Conservation (phyloP, 1,140 invertebrate species). For the Arion vulgaris region DNA sequence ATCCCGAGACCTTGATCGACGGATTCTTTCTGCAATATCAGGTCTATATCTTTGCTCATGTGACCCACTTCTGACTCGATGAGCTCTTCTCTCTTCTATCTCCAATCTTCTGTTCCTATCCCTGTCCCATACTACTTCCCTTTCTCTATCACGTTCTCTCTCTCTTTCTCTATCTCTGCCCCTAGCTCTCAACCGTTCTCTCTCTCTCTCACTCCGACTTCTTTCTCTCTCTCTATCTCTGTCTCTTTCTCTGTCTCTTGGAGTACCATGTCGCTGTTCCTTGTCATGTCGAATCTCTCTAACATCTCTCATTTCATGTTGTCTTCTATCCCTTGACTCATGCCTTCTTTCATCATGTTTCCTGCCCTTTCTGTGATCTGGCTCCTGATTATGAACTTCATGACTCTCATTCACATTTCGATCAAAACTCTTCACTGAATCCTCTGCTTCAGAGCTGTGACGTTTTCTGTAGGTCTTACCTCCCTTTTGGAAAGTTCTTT, state of each 20-base stretch:
- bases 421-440: conserved; percentile 30
- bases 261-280: conserved; percentile 30
- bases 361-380: conserved; percentile 29
- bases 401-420: neutral
- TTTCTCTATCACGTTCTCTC: conserved; percentile 17
- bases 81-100: neutral
- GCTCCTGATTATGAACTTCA: conserved; percentile 12
- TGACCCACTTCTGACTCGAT: neutral
- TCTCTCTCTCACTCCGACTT: conserved; percentile 17
- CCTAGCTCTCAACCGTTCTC: conserved; percentile 14
- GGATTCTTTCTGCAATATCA: conserved; percentile 5
- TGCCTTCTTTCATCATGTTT: conserved; percentile 37
- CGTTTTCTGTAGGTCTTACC: conserved; percentile 31
- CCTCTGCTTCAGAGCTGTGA: conserved; percentile 29
- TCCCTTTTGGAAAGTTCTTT: conserved; percentile 15
- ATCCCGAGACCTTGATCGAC: conserved; percentile 30
- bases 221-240: conserved; percentile 15
- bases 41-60: conserved; percentile 9
- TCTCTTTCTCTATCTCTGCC: conserved; percentile 12
- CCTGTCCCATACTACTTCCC: neutral
- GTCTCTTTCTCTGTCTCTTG: conserved; percentile 29
- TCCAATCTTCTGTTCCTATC: neutral
- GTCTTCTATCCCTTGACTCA: conserved; percentile 28
- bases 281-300: conserved; percentile 12
- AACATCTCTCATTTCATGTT: conserved; percentile 24